Evolutionary conservation across 2,113 vertebrate genomes (phyloP).

Genomic region (Noturus placidus): DNA sequence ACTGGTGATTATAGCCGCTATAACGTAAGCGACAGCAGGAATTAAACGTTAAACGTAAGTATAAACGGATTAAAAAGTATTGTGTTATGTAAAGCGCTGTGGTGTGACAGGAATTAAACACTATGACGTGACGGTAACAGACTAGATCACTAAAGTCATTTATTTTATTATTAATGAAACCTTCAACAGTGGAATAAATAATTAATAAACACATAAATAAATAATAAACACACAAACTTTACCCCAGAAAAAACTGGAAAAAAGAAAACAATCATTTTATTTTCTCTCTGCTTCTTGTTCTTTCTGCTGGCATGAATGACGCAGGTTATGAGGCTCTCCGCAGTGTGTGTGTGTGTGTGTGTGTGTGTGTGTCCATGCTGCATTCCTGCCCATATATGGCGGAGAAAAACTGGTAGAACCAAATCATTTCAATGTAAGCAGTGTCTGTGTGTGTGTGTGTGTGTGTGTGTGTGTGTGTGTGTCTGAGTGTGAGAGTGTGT

Average conservation of each 20-base stretch:
- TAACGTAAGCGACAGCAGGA: too few species aligned
- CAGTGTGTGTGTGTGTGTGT: slow-evolving; percentile 13
- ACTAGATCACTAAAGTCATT: not conserved
- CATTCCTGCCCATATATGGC: slow-evolving; percentile 43
- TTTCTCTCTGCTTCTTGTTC: not conserved
- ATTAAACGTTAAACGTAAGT: too few species aligned
- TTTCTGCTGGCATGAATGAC: slow-evolving; percentile 2
- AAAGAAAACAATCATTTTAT: not conserved
- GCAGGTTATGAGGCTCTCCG: not conserved
- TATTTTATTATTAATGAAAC: not conserved
- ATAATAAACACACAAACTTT: too few species aligned
- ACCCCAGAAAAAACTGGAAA: not conserved
- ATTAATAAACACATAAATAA: too few species aligned
- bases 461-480: slow-evolving; percentile 10
- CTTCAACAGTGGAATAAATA: not conserved
- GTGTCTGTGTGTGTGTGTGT: slow-evolving; percentile 15
- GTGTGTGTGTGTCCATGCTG: not conserved
- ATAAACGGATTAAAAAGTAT: too few species aligned
- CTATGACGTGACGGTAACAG: too few species aligned
- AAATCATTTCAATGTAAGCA: slow-evolving; percentile 29
- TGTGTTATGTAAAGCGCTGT: too few species aligned
- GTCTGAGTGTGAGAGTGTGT: not conserved
- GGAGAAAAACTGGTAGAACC: slow-evolving; percentile 14
- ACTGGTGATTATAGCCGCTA: too few species aligned
- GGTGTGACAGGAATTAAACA: too few species aligned